Conservation (phyloP, 2,888 invertebrate species). For the Gisinianus flammeolus region DNA sequence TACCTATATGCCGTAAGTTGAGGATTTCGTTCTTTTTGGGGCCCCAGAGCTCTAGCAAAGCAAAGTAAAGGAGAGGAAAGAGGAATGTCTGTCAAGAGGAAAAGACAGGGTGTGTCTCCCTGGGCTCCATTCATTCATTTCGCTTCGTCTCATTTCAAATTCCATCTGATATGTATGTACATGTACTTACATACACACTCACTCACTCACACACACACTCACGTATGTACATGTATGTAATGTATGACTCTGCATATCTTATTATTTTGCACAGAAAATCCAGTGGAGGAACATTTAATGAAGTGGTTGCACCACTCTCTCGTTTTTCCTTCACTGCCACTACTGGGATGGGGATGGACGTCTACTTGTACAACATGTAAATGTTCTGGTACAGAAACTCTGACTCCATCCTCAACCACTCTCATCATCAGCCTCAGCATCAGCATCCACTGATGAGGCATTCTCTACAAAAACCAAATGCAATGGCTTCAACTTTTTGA, state of each 20-base stretch:
- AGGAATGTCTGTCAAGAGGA: conserved; percentile 6
- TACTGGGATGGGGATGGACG: too few species aligned
- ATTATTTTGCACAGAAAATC: conserved; percentile 4
- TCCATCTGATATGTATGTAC: conserved; percentile 9
- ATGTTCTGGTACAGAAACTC: not conserved
- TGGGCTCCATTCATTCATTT: conserved; percentile 29
- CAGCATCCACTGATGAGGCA: too few species aligned
- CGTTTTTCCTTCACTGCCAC: not conserved
- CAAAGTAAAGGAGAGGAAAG: not conserved
- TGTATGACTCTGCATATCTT: not conserved
- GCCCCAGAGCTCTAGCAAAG: not conserved
- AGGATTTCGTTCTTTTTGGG: not conserved
- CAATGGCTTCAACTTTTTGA: not conserved
- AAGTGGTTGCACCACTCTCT: conserved; percentile 9
- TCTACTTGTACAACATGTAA: too few species aligned
- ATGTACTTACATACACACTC: too few species aligned
- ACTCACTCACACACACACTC: too few species aligned
- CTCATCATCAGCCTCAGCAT: not conserved
- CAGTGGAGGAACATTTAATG: not conserved
- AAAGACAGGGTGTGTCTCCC: conserved; percentile 23
- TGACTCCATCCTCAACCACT: not conserved
- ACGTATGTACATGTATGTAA: not conserved
- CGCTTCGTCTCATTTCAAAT: conserved; percentile 24
- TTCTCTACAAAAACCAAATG: too few species aligned
- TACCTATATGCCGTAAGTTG: not conserved